These are phyloP conservation scores for Drosophila cognata DNA, from an alignment of 2,888 invertebrate genomes.

Conservation along the genomic window DNA sequence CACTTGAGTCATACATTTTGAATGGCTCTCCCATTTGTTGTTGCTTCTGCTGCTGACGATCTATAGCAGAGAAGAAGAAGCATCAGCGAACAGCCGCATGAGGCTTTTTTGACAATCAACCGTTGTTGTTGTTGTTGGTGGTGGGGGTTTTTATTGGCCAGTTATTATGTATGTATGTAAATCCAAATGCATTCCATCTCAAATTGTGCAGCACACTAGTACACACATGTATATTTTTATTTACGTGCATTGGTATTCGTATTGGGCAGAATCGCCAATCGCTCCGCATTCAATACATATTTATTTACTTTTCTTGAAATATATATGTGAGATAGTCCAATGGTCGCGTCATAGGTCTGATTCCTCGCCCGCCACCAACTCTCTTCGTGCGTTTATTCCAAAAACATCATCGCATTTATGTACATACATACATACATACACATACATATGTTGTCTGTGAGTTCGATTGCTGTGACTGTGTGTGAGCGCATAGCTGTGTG, in stretches of 20 bases:
- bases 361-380: slow-evolving; percentile 42
- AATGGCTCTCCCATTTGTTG: slow-evolving; percentile 60
- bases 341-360: slow-evolving; percentile 56
- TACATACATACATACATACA: slow-evolving; percentile 34
- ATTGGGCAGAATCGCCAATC: slow-evolving; percentile 30
- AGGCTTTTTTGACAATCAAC: slow-evolving; percentile 59
- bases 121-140: slow-evolving; percentile 35
- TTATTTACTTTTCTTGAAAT: slow-evolving; percentile 40
- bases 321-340: slow-evolving; percentile 48
- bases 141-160: slow-evolving; percentile 44
- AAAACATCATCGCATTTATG: slow-evolving; percentile 72
- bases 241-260: slow-evolving; percentile 30
- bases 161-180: slow-evolving; percentile 40
- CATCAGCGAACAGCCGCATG: slow-evolving; percentile 61
- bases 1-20: slow-evolving; percentile 71
- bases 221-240: slow-evolving; percentile 20
- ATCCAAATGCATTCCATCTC: slow-evolving; percentile 40
- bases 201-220: slow-evolving; percentile 44
- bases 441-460: slow-evolving; percentile 51
- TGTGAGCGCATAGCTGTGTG: slow-evolving; percentile 53
- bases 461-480: slow-evolving; percentile 51
- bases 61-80: slow-evolving; percentile 54
- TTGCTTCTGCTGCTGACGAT: slow-evolving; percentile 49
- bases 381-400: slow-evolving; percentile 60
- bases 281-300: slow-evolving; percentile 14